Base-by-base conservation (phyloP, 2,888 invertebrate genomes). In the Hedychridium roseum region DNA sequence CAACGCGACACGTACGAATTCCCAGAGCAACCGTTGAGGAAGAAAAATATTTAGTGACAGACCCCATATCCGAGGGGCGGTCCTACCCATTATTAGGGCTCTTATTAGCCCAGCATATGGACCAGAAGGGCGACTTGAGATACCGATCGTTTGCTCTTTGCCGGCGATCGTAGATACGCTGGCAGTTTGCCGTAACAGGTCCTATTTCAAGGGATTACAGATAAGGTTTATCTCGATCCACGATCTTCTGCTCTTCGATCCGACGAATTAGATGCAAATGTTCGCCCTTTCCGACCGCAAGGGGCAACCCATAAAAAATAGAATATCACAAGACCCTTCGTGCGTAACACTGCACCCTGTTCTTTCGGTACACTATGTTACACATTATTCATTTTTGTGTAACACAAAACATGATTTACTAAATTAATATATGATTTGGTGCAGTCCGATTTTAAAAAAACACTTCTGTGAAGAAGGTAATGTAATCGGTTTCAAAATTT, bases 1-100 rank as follows among this genome's bases (percentile, higher is more conserved):
- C 40, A 23, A 36, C 31, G 27, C 38, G 28, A 39, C 51, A 61
- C 51, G 52, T 36, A 27, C 54, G 49, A 65, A 66, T 66, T 70
- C 68, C 64, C 72, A 64, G 50, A 39, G 61, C 61, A 56, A 54
- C 64, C 66, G 73, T 71, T 67, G 67, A 64, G 66, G 62, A 71
- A 70, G 72, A 75, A 73, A 74, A 78, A 78, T 78, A 74, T 71
- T 75, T 73, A 68, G 74, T 74, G 78, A 78, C 78, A 74, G 71
- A 55, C 70, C 56, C 65, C 34, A 30, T 56, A 53, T 51, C 52
- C 60, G 60, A 66, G 62, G 69, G 70, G 68, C 62, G 56, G 57
- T 53, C 35, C 12, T 4, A 31, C 43, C 54, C 60, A 65, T 73
- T 76, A 74, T 76, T 77, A 74, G 76, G 71, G 71, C 50, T 71